These are phyloP conservation scores for Labeo rohita DNA, from an alignment of 2,113 vertebrate species.

Conservation along the genomic window DNA sequence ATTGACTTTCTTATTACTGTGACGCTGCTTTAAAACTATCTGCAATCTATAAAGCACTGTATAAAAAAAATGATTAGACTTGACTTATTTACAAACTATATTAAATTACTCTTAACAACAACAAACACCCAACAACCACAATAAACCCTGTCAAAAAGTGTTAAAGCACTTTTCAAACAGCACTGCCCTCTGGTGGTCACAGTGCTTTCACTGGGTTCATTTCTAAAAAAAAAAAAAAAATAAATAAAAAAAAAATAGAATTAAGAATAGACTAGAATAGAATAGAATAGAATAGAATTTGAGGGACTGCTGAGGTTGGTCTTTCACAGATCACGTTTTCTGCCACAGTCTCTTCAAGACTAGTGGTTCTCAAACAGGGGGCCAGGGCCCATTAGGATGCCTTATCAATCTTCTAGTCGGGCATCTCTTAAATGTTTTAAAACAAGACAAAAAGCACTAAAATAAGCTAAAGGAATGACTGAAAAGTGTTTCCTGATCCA, in stretches of 20 bases:
- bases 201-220: neutral
- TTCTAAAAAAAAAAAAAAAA: neutral
- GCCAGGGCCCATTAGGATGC: no score
- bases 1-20: neutral
- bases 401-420: no score
- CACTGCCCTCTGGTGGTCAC: constrained; percentile 10
- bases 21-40: neutral
- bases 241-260: neutral
- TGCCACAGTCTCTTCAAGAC: no score
- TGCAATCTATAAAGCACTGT: no score
- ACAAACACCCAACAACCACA: neutral
- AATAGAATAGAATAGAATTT: no score
- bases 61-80: no score
- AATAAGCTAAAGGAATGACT: neutral
- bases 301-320: neutral
- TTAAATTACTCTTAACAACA: neutral
- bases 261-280: no score
- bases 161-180: neutral
- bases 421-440: no score
- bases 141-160: neutral
- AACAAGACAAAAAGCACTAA: no score
- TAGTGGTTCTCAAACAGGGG: no score
- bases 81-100: neutral
- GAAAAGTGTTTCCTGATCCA: no score
- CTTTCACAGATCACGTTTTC: neutral